Base-by-base conservation (phyloP, 2,888 invertebrate genomes). In the Galeruca laticollis region DNA sequence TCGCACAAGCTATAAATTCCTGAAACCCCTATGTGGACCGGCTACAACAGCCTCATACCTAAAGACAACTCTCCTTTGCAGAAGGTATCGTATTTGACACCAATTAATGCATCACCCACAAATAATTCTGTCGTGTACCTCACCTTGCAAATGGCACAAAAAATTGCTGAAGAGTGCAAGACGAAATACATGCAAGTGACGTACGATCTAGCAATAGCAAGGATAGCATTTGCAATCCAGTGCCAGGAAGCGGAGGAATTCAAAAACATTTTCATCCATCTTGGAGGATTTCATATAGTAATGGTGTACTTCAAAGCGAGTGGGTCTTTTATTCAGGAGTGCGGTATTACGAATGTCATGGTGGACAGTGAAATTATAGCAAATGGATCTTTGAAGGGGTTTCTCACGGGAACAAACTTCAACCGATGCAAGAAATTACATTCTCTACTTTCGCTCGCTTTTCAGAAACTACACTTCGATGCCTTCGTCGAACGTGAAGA, bases 71-170 rank as follows among this genome's bases (percentile, higher is more conserved):
- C 43, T 18, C 3, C n/a, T 37, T 15, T 60, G 40, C 60, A 60
- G 33, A 62, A 76, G 72, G 70, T 82, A 61, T 75, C 71, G 2
- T 82, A 82, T 75, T 68, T 81, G 2, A 75, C 79, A 11, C 77
- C 79, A 10, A 80, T 81, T 43, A 81, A 82, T 70, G 70, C 71
- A 43, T 81, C 81, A 57, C 79, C 81, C 8, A 82, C 80, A 33
- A 75, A 77, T 68, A 60, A 73, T 69, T 73, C 77, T 33, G 66
- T 66, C 13, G 51, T 66, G 2, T 13, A 40, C 5, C 60, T 59
- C 11, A 49, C 66, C 5, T 35, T 66, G 47, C 35, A 66, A 35
- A 13, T 60, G 35, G 59, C 60, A 20, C 13, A 49, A 40, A 1
- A 57, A 33, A n/a, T 56, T 26, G 65, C 47, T 31, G 43, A 65